Evolutionary conservation across 2,888 invertebrate species (phyloP), one percentile per base, ranked within the genome.

Genomic region (Osedax fenrisi): DNA sequence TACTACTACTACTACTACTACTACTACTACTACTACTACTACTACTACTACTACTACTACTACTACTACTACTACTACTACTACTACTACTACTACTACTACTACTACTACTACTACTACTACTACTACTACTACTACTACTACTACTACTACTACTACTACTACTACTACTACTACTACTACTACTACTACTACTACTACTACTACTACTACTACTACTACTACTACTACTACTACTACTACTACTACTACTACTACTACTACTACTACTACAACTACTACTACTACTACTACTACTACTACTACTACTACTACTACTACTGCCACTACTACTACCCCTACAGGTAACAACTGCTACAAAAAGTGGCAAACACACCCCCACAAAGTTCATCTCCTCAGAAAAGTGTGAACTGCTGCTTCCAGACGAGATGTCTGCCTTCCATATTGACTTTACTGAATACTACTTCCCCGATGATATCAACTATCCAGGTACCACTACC

Each of bases 401-500:
- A 80, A 84, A 86, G 79, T 84, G 90, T 81, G 89, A 90, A 77
- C 90, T 92, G 79, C 90, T 90, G 26, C 87, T 95, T 78, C 96
- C 96, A 0, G 90, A 90, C 10, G 94, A 94, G 82, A 90, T 92
- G 79, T 91, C 92, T 22, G 89, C 94, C 26, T 83, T 97, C n/a
- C 96, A 97, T 85, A 90, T 94, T 0, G 97, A 98, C 83, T 91
- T 94, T 79, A 94, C 94, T 0, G 92, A 92, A 83, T 97, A 93
- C 85, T 86, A 84, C 80, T 97, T 96, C 83, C 95, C 95, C 83
- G 94, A 95, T 26, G 82, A 82, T 2, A 80, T 82, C 22, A 79
- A 81, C 27, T 83, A 81, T 76, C 84, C 85, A 79, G 83, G 85
- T 85, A 77, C 76, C 78, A 5, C 25, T 22, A 13, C 67, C 3